Percentiles rank a stretch among this genome's conserved stretches.
phyloP scores from a whole-genome alignment of 1,140 invertebrate species.

The Metaphire vulgaris region DNA sequence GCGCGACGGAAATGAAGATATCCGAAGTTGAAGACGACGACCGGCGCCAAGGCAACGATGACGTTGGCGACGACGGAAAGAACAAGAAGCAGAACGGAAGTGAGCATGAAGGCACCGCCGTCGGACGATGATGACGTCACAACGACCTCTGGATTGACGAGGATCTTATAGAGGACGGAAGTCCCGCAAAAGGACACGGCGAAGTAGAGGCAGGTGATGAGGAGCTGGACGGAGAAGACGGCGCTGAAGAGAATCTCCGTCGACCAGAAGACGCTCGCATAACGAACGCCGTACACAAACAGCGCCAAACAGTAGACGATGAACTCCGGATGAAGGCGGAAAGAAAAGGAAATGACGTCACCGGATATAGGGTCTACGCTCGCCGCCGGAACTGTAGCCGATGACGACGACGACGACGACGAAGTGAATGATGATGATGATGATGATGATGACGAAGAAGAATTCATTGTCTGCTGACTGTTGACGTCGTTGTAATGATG shows the following conservation, averaged over 20 bases:
- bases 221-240: constrained; percentile 39
- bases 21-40: constrained; percentile 41
- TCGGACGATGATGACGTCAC: background rate
- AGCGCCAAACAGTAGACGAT: constrained; percentile 39
- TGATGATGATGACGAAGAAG: too few species aligned
- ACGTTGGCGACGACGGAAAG: constrained; percentile 36
- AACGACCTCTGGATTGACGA: constrained; percentile 33
- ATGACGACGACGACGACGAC: constrained; percentile 18
- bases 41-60: constrained; percentile 36
- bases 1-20: constrained; percentile 38
- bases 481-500: background rate
- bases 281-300: constrained; percentile 35
- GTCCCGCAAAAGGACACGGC: constrained; percentile 37
- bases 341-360: background rate
- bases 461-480: too few species aligned
- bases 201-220: constrained; percentile 34
- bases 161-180: constrained; percentile 37
- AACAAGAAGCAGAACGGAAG: constrained; percentile 28
- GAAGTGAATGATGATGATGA: background rate
- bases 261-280: constrained; percentile 44
- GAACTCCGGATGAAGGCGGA: constrained; percentile 34
- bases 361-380: background rate
- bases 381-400: constrained; percentile 26
- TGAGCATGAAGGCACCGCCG: constrained; percentile 33
- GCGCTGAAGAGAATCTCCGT: constrained; percentile 38